These are phyloP conservation scores for Carettochelys insculpta DNA, from an alignment of 2,113 vertebrate genomes.

Conservation along the genomic window DNA sequence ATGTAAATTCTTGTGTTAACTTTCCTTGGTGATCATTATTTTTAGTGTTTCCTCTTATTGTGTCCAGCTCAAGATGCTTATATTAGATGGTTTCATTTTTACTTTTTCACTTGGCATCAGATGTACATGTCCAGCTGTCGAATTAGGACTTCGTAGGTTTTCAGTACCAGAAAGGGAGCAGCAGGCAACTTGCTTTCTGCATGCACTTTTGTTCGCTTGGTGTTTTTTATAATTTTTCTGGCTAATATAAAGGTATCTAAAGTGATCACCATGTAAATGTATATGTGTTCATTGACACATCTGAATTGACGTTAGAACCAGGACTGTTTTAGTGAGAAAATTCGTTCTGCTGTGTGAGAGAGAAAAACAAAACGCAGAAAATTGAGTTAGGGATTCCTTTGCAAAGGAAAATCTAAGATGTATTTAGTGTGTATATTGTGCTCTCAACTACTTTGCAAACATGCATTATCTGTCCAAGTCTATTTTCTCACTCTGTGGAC, in stretches of 20 bases:
- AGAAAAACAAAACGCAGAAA: background rate
- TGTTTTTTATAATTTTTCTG: background rate
- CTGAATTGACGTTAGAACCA: background rate
- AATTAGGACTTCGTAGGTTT: background rate
- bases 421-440: background rate
- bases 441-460: background rate
- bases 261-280: background rate
- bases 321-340: background rate
- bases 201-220: background rate
- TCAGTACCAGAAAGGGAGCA: background rate
- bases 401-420: background rate
- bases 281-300: background rate
- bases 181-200: background rate
- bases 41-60: slow-evolving; percentile 25
- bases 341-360: background rate
- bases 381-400: background rate
- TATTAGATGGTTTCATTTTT: background rate
- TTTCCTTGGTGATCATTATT: slow-evolving; percentile 19
- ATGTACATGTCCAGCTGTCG: background rate
- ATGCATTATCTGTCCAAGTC: background rate
- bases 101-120: background rate
- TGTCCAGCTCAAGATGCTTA: background rate
- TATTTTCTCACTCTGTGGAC: background rate
- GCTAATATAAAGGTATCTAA: slow-evolving; percentile 20
- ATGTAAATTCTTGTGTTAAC: slow-evolving; percentile 43